These are phyloP conservation scores for Drosophila melanica DNA, from an alignment of 1,140 invertebrate species.

Conservation along the genomic window DNA sequence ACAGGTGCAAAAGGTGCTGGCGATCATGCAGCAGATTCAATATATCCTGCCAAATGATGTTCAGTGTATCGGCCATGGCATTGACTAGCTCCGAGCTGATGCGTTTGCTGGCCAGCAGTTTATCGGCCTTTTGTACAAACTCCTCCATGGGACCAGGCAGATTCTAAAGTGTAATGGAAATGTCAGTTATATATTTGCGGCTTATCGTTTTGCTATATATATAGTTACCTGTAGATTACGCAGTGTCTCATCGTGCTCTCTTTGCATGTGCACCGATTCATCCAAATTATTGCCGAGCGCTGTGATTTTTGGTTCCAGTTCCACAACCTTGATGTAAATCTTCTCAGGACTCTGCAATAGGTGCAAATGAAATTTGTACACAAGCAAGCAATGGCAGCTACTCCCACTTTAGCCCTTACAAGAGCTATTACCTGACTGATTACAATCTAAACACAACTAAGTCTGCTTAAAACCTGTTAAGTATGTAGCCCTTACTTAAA, in stretches of 20 bases:
- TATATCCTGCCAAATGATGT: slow-evolving; percentile 94
- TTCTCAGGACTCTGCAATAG: slow-evolving; percentile 91
- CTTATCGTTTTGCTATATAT: too few relatives aligned
- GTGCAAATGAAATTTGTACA: slow-evolving; percentile 16
- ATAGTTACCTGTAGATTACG: slow-evolving; percentile 90
- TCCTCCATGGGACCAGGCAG: slow-evolving; percentile 96
- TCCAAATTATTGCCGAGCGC: slow-evolving; percentile 90
- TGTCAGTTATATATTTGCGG: too few relatives aligned
- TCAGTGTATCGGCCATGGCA: slow-evolving; percentile 95
- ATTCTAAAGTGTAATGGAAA: slow-evolving; percentile 85
- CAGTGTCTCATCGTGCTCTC: slow-evolving; percentile 93
- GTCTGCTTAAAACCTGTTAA: too few relatives aligned
- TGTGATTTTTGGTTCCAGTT: slow-evolving; percentile 93
- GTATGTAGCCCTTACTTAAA: background rate
- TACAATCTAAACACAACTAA: background rate
- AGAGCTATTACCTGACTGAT: background rate
- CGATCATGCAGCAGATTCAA: slow-evolving; percentile 91
- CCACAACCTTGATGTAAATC: slow-evolving; percentile 93
- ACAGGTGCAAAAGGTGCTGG: slow-evolving; percentile 90
- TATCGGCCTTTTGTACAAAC: slow-evolving; percentile 93
- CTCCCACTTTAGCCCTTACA: background rate
- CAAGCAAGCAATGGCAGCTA: slow-evolving; percentile 10
- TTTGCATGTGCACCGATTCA: slow-evolving; percentile 90
- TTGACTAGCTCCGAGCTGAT: slow-evolving; percentile 92
- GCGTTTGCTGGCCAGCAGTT: slow-evolving; percentile 91